Evolutionary conservation across 2,797 vertebrate genomes (phyloP).

Genomic region (Chrysocyon brachyurus): DNA sequence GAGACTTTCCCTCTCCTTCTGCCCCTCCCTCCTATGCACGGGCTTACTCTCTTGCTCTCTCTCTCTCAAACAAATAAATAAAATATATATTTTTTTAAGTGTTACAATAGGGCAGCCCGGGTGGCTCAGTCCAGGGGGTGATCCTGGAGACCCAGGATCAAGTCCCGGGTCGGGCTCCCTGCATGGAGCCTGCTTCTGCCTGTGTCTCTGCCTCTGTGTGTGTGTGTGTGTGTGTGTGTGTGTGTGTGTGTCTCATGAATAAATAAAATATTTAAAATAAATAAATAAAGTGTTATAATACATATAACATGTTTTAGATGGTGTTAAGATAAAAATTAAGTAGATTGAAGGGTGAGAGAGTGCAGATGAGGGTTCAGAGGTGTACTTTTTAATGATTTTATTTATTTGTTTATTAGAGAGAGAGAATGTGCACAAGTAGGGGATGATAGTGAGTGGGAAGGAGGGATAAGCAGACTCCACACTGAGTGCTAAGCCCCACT

Average conservation of each 20-base stretch:
- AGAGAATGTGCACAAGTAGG: background rate
- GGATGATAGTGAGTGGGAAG: too few species aligned
- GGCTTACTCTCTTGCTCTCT: background rate
- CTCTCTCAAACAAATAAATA: background rate
- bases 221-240: too few species aligned
- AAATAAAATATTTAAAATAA: too few species aligned
- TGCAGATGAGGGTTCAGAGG: background rate
- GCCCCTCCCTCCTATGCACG: background rate
- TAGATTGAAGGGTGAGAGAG: background rate
- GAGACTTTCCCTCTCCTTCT: background rate
- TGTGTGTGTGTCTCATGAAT: too few species aligned
- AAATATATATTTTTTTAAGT: background rate
- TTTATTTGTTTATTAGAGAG: background rate
- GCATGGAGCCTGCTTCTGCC: too few species aligned
- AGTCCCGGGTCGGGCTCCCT: too few species aligned
- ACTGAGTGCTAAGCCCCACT: background rate
- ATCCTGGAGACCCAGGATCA: too few species aligned
- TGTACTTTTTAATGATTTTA: background rate
- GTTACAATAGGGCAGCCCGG: too few species aligned
- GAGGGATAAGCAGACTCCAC: background rate
- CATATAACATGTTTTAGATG: background rate
- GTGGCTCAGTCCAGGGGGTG: too few species aligned
- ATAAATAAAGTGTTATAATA: background rate
- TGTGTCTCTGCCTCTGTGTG: too few species aligned
- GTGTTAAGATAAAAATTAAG: background rate